phyloP scores from a whole-genome alignment of 2,888 invertebrate species.

The Scaptomyza cyrtandrae region DNA sequence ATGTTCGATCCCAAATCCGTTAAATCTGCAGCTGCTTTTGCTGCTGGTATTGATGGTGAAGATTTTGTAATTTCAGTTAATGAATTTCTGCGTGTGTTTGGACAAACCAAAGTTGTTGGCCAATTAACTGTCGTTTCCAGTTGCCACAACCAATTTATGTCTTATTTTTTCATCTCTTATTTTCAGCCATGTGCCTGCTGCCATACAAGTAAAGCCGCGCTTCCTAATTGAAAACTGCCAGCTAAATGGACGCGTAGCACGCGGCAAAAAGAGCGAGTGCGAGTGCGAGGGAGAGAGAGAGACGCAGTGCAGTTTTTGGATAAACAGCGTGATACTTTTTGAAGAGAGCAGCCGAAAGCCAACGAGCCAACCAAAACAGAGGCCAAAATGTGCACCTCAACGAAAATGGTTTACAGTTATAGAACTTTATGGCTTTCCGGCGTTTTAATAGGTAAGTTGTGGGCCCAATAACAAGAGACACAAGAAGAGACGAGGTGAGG shows the following conservation, averaged over 20 bases:
- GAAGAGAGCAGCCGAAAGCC: constrained; percentile 31
- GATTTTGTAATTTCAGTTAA: constrained; percentile 57
- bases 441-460: constrained; percentile 82
- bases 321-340: constrained; percentile 18
- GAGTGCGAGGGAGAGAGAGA: constrained; percentile 19
- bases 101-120: constrained; percentile 35
- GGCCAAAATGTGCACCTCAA: constrained; percentile 77
- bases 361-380: constrained; percentile 42
- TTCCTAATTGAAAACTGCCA: constrained; percentile 75
- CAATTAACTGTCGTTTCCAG: constrained; percentile 44
- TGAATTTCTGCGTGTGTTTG: constrained; percentile 39
- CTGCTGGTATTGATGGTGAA: constrained; percentile 23
- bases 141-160: constrained; percentile 47
- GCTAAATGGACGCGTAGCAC: constrained; percentile 73
- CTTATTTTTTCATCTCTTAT: constrained; percentile 11
- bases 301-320: constrained; percentile 40
- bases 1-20: constrained; percentile 18
- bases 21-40: constrained; percentile 4
- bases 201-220: constrained; percentile 66
- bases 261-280: constrained; percentile 17
- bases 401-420: constrained; percentile 83
- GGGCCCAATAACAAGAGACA: constrained; percentile 54
- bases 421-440: constrained; percentile 83
- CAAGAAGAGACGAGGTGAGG: constrained; percentile 9
- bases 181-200: constrained; percentile 73